These are phyloP conservation scores for Ascaphus truei DNA, from an alignment of 2,113 vertebrate species.

Conservation along the genomic window DNA sequence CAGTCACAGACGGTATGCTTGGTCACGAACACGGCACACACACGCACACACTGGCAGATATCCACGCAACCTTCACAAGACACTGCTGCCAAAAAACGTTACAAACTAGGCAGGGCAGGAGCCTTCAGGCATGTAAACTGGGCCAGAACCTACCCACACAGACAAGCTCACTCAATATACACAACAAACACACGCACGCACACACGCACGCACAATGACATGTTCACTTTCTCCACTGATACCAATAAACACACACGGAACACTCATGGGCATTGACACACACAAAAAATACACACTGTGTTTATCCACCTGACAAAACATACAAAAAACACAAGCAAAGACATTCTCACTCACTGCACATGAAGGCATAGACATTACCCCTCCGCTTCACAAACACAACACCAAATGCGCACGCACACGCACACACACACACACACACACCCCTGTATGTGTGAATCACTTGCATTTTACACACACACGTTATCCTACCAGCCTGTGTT, in stretches of 20 bases:
- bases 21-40: constrained; percentile 22
- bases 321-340: no score
- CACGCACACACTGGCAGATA: constrained; percentile 22
- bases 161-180: no score
- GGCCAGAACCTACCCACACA: constrained; percentile 26
- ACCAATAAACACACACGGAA: neutral
- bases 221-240: neutral
- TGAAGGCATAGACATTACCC: no score
- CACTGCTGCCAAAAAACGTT: neutral
- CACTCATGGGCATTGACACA: neutral
- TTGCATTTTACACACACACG: neutral
- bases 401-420: neutral
- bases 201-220: neutral
- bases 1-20: constrained; percentile 26
- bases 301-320: no score
- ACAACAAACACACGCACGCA: constrained; percentile 24
- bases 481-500: constrained; percentile 29
- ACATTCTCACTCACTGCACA: no score
- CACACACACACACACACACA: neutral
- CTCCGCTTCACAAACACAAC: no score
- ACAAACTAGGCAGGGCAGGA: constrained; percentile 18
- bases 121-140: constrained; percentile 3
- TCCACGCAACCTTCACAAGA: constrained; percentile 21
- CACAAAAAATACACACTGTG: no score
- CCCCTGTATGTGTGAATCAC: neutral